phyloP scores from a whole-genome alignment of 2,797 vertebrate genomes.

The Linurgus olivaceus region DNA sequence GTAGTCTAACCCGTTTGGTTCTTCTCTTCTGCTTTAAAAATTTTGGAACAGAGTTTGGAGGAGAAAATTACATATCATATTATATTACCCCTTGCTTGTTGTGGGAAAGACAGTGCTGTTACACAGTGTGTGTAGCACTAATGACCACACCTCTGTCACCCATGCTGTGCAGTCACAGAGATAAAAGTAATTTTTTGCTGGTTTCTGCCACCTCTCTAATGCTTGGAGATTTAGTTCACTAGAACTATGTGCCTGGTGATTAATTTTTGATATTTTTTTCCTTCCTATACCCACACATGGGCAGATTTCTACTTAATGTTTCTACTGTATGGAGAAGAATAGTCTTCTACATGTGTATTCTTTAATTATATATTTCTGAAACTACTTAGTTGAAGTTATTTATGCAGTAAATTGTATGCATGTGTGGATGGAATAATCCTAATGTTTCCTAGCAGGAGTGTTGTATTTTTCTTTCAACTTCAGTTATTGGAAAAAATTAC shows the following conservation, averaged over 20 bases:
- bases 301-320: neutral
- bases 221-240: neutral
- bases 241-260: neutral
- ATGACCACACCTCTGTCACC: neutral
- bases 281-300: accelerated
- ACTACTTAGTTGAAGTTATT: neutral
- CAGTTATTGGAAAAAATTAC: neutral
- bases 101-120: neutral
- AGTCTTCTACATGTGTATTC: neutral
- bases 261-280: neutral
- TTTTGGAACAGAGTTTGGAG: neutral
- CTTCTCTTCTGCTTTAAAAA: neutral
- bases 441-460: neutral
- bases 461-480: neutral
- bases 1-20: neutral
- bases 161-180: neutral
- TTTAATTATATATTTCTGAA: neutral
- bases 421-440: neutral
- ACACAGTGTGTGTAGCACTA: neutral
- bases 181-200: neutral
- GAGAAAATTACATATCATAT: accelerated
- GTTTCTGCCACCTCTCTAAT: neutral
- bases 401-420: neutral
- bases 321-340: neutral
- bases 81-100: neutral